These are phyloP conservation scores for Phaetusa simplex DNA, from an alignment of 2,113 vertebrate genomes.

Conservation along the genomic window DNA sequence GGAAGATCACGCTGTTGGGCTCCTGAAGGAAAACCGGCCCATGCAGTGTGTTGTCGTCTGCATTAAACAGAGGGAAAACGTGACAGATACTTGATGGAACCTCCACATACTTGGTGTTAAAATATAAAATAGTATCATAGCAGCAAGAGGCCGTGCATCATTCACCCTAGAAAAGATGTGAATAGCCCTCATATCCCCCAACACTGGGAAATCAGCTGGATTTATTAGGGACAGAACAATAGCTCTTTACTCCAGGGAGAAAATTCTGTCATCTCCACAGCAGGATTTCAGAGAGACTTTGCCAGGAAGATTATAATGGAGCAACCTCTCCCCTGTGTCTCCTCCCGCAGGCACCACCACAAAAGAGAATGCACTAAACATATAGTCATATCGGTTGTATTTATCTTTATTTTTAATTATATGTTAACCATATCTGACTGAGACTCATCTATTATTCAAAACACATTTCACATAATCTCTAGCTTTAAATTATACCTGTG, in stretches of 20 bases:
- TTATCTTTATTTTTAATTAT: constrained; percentile 51
- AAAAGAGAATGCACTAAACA: not conserved
- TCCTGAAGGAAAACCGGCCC: constrained; percentile 91
- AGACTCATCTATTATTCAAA: constrained; percentile 30
- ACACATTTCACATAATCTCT: not conserved
- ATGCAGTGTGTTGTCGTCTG: constrained; percentile 83
- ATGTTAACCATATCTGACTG: not conserved
- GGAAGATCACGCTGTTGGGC: constrained; percentile 89
- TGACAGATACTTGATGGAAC: not conserved
- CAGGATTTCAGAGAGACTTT: not conserved
- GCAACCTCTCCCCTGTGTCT: not conserved
- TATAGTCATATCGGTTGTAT: not conserved
- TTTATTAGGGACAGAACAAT: not conserved
- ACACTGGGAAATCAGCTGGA: not conserved
- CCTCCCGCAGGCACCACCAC: not conserved
- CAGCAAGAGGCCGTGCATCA: fast-evolving
- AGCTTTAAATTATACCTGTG: constrained; percentile 34
- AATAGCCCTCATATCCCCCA: fast-evolving
- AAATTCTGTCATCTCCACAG: not conserved
- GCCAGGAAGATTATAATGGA: not conserved
- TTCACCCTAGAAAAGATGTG: not conserved
- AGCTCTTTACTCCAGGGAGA: not conserved
- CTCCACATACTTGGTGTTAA: not conserved
- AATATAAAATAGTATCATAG: not conserved
- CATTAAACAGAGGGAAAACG: not conserved